Evolutionary conservation across 92 coral and sea anemone species (phyloP), one percentile per base, ranked within the genome.

Genomic region (Epizoanthus fatuus): DNA sequence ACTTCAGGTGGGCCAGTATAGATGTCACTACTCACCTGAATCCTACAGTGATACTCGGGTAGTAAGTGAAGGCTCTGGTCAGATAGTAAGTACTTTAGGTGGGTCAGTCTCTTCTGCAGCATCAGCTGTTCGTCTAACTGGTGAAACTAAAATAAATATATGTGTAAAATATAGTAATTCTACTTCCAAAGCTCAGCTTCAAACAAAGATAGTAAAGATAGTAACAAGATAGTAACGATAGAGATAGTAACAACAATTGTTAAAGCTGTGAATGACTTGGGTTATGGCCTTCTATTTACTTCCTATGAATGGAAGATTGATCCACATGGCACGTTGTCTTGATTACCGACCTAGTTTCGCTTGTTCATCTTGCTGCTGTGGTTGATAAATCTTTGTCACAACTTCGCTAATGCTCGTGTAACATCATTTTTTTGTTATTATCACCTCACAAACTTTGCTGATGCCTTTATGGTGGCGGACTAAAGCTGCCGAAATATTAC

Each of bases 11-110:
- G 39, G 87, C 66, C 74, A 94, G 74, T 73, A 49, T 6, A 49
- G 53, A 49, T 49, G 53, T 8, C 3, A 49, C 53, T 29, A 49
- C 40, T 5, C 75, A 93, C 96, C 96, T 94, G 77, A 44, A 92
- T 84, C 84, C 98, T 92, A 38, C 91, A 93, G 81, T 90, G 92
- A 44, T 92, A 77, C 52, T 94, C 98, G 17, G 86, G 85, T 42
- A 91, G 81, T 16, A 92, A 88, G 16, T 94, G 98, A 19, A 94
- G 92, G 71, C 95, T 94, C 81, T 94, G 94, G 62, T 94, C 98
- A 55, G 98, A 94, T 79, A 94, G 85, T 39, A 92, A 72, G 76
- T 68, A 94, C 83, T 93, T 85, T 63, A 94, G 73, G 19, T 89
- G 82, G 39, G 87, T 72, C 69, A 94, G 79, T 78, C 91, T 87